Conservation (phyloP, 2,797 vertebrate genomes). For the Graptemys geographica region DNA sequence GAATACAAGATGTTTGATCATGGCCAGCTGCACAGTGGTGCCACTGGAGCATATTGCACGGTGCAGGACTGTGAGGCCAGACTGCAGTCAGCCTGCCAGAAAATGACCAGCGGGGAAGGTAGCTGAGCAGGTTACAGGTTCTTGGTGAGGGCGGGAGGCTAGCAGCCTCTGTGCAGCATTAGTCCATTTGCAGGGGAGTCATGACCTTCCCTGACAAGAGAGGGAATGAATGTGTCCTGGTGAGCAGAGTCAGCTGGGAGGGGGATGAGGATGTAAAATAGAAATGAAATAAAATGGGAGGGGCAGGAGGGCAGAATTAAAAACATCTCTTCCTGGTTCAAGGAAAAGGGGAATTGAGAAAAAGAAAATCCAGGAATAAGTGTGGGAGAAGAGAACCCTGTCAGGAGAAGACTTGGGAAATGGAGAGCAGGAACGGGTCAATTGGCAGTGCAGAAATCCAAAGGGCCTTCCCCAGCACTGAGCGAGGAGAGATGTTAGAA, state of each 20-base stretch:
- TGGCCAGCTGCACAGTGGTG: neutral
- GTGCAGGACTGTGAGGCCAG: neutral
- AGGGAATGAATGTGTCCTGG: constrained; percentile 62
- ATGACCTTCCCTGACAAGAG: constrained; percentile 66
- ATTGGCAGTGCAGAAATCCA: constrained; percentile 15
- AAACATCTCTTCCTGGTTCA: neutral
- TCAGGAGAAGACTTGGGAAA: neutral
- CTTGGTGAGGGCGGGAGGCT: neutral
- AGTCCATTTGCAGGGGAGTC: constrained; percentile 46
- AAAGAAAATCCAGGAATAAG: neutral
- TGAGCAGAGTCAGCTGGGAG: constrained; percentile 6
- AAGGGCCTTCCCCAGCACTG: constrained; percentile 17
- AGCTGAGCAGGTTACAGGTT: constrained; percentile 9
- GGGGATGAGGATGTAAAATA: neutral
- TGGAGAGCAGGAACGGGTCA: neutral
- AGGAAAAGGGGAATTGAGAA: constrained; percentile 15
- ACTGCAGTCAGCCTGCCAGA: constrained; percentile 29
- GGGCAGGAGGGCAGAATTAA: neutral
- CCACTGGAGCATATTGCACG: constrained; percentile 6
- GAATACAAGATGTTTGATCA: constrained; percentile 14
- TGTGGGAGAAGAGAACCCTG: neutral
- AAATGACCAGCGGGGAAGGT: constrained; percentile 1
- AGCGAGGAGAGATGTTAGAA: neutral
- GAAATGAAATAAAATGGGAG: neutral
- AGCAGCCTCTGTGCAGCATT: neutral